A percentile compares a stretch with the other conserved stretches of the same genome.
Evolutionary conservation across 2,888 invertebrate genomes (phyloP).

Genomic region (Eupithecia dodoneata): DNA sequence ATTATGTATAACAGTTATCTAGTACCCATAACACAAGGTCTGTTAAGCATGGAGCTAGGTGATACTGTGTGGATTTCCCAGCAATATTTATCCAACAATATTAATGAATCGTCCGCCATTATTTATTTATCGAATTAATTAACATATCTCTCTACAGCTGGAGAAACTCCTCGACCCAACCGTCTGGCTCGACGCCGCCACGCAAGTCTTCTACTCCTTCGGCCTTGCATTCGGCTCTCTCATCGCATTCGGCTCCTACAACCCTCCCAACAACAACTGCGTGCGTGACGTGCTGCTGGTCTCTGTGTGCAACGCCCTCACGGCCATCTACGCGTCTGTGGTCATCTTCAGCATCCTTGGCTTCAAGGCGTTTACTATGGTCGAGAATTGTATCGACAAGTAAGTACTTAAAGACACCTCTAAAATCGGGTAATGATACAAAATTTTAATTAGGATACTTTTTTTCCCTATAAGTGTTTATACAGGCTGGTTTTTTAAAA

Average conservation of each 20-base stretch:
- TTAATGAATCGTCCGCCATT: too few species aligned
- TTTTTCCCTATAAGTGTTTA: too few species aligned
- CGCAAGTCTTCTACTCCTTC: slow-evolving; percentile 98
- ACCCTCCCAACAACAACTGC: slow-evolving; percentile 97
- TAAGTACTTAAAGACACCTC: neutral
- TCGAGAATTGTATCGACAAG: slow-evolving; percentile 87
- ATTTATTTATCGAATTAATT: too few species aligned
- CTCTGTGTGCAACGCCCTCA: slow-evolving; percentile 95
- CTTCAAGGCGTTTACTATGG: slow-evolving; percentile 96
- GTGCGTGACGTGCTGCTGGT: slow-evolving; percentile 95
- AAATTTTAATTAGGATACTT: too few species aligned
- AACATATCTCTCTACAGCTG: slow-evolving; percentile 80
- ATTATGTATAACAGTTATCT: too few species aligned
- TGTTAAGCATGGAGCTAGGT: too few species aligned
- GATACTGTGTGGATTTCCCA: too few species aligned
- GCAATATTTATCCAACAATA: too few species aligned
- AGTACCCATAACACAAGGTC: too few species aligned
- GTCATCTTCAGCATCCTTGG: slow-evolving; percentile 98
- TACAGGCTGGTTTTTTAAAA: too few species aligned
- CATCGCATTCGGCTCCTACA: slow-evolving; percentile 98
- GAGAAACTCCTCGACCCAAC: slow-evolving; percentile 93
- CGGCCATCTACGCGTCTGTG: slow-evolving; percentile 96
- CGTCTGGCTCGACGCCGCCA: slow-evolving; percentile 98
- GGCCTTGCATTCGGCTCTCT: slow-evolving; percentile 97
- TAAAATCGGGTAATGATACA: too few species aligned